Conservation (phyloP, 2,113 vertebrate species). For the Mohoua ochrocephala region DNA sequence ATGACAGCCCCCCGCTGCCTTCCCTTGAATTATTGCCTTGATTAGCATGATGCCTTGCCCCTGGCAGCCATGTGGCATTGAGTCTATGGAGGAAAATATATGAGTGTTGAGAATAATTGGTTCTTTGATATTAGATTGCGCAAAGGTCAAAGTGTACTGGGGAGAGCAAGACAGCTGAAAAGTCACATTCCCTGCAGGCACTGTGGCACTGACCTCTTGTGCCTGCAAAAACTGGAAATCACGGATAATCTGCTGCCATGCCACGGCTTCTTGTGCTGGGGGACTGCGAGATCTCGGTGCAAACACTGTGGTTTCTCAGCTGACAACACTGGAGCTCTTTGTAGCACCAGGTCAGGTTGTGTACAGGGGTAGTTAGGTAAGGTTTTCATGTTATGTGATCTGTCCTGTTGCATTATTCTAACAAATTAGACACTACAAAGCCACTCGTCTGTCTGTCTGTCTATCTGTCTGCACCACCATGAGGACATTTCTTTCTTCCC, state of each 20-base stretch:
- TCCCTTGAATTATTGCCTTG: constrained; percentile 34
- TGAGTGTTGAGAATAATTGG: constrained; percentile 38
- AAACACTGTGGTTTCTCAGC: background rate
- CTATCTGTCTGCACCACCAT: background rate
- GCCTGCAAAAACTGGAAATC: constrained; percentile 22
- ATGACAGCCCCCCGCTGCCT: background rate
- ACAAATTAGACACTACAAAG: background rate
- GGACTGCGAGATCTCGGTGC: background rate
- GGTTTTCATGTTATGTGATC: constrained; percentile 13
- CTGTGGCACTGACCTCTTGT: constrained; percentile 35
- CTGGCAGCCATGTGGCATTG: background rate
- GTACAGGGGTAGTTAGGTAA: background rate
- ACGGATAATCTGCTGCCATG: background rate
- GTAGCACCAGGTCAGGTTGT: background rate
- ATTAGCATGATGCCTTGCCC: constrained; percentile 34
- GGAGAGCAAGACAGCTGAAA: constrained; percentile 34
- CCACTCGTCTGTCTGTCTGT: background rate
- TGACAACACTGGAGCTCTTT: constrained; percentile 25
- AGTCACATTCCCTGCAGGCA: constrained; percentile 42
- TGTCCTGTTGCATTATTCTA: constrained; percentile 30
- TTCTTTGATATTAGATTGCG: constrained; percentile 49
- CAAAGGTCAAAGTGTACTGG: constrained; percentile 24
- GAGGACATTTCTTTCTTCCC: background rate
- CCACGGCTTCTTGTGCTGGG: background rate
- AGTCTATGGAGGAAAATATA: constrained; percentile 15